Percentiles rank a stretch among this genome's conserved stretches.
Evolutionary conservation across 1,140 invertebrate genomes (phyloP).

Genomic region (Drosophila arizonae): DNA sequence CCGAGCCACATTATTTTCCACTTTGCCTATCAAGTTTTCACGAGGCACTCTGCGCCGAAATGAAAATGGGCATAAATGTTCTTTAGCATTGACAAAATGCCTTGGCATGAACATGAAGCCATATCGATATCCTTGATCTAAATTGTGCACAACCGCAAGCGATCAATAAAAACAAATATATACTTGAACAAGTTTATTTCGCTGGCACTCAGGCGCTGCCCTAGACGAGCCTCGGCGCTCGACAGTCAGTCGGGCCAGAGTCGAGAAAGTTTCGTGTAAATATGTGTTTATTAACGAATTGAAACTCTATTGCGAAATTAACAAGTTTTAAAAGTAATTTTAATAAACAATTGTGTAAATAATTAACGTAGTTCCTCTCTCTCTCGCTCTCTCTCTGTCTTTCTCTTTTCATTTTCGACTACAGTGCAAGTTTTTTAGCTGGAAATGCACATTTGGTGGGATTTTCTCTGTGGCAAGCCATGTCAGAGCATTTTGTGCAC

Average conservation of each 20-base stretch:
- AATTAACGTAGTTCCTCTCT: conserved; percentile 41
- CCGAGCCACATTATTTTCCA: conserved; percentile 74
- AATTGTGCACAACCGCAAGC: conserved; percentile 78
- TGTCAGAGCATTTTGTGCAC: conserved; percentile 47
- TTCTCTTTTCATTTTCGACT: conserved; percentile 21
- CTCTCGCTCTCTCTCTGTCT: too few species aligned
- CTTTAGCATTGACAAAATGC: conserved; percentile 72
- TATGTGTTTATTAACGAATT: conserved; percentile 27
- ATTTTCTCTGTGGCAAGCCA: conserved; percentile 17
- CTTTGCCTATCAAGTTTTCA: conserved; percentile 71
- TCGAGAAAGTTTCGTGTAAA: conserved; percentile 6
- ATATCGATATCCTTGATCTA: conserved; percentile 78
- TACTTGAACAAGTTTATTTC: conserved; percentile 63
- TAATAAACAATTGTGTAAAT: conserved; percentile 67
- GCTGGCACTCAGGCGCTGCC: conserved; percentile 21
- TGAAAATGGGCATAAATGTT: conserved; percentile 75
- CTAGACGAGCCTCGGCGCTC: conserved; percentile 7
- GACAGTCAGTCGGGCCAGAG: neutral
- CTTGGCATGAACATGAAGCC: conserved; percentile 62
- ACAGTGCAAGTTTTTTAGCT: conserved; percentile 45
- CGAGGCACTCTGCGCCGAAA: conserved; percentile 55
- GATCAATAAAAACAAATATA: conserved; percentile 65
- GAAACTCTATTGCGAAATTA: conserved; percentile 59
- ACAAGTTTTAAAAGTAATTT: conserved; percentile 71
- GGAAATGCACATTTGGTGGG: conserved; percentile 48